Conservation (phyloP, 2,888 invertebrate species). For the Junonia oenone region DNA sequence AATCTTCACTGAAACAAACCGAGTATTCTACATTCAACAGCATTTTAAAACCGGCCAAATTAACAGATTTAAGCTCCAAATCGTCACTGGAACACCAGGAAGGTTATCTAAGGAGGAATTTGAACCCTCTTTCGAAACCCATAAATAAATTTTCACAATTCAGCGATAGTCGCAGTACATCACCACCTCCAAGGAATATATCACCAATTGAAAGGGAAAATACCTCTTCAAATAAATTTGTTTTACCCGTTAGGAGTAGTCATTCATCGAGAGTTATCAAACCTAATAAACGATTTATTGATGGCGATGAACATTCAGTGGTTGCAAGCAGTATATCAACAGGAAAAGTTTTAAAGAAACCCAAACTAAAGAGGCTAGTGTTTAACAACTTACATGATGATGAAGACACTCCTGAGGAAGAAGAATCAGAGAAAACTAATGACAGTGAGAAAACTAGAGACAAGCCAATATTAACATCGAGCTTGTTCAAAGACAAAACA, state of each 20-base stretch:
- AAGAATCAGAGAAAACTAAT: conserved; percentile 48
- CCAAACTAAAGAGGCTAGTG: conserved; percentile 68
- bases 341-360: conserved; percentile 71
- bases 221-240: conserved; percentile 79
- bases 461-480: conserved; percentile 50
- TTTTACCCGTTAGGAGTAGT: conserved; percentile 88
- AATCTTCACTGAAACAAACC: conserved; percentile 77
- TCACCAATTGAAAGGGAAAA: conserved; percentile 63
- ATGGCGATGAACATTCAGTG: conserved; percentile 78
- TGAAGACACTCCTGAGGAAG: conserved; percentile 54
- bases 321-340: conserved; percentile 44
- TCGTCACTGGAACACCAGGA: conserved; percentile 73
- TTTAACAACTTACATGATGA: conserved; percentile 64
- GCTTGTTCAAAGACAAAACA: conserved; percentile 68
- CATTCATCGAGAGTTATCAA: conserved; percentile 93
- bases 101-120: conserved; percentile 66
- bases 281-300: conserved; percentile 91
- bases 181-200: conserved; percentile 64
- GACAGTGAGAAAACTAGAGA: conserved; percentile 56
- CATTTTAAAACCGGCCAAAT: conserved; percentile 81
- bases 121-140: conserved; percentile 69
- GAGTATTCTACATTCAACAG: conserved; percentile 79
- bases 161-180: conserved; percentile 65
- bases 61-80: conserved; percentile 81
- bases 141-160: conserved; percentile 71